Evolutionary conservation across 1,140 invertebrate genomes (phyloP), one percentile per base, ranked within the genome.

Genomic region (Diorhabda elongata): DNA sequence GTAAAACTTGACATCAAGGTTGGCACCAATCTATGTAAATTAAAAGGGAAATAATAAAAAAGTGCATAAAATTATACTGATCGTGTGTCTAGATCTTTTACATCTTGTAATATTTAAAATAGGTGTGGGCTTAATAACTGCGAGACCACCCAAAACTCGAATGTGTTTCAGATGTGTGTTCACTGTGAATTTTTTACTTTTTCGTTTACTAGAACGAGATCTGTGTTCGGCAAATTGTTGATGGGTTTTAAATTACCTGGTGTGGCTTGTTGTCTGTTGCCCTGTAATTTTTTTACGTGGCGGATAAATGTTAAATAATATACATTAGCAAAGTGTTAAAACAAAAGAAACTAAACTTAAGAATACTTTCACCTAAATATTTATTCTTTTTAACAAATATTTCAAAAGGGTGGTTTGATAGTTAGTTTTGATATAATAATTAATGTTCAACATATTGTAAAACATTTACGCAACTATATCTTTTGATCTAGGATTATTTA

Each of bases 71-170:
- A 52, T 52, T 52, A 52, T 52, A 6, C 6, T n/a, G n/a, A 52
- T 52, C 47, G 47, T 8, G 6, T 52, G 47, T 52, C 6, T 52
- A 52, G 47, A 52, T 52, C 47, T 52, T 52, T 52, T 52, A 52
- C 47, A 52, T 52, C 47, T 52, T 52, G 47, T 52, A 52, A 52
- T 52, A 52, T 52, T 52, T 52, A 52, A 52, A 52, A 52, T 52
- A 52, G 47, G 47, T 52, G 47, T 52, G 47, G 47, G 2, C 47
- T 52, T 52, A 52, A 52, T 52, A 52, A 52, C 47, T 52, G 47
- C 6, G 6, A 52, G 47, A 52, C 47, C 47, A 52, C 47, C 47
- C 47, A 52, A 52, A 52, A n/a, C 26, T 26, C n/a, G 47, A n/a
- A 52, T 52, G 47, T 52, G 47, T 52, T 52, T 52, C 47, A 52